Base-by-base conservation (phyloP, 1,140 invertebrate genomes). In the Phocides pigmalion region DNA sequence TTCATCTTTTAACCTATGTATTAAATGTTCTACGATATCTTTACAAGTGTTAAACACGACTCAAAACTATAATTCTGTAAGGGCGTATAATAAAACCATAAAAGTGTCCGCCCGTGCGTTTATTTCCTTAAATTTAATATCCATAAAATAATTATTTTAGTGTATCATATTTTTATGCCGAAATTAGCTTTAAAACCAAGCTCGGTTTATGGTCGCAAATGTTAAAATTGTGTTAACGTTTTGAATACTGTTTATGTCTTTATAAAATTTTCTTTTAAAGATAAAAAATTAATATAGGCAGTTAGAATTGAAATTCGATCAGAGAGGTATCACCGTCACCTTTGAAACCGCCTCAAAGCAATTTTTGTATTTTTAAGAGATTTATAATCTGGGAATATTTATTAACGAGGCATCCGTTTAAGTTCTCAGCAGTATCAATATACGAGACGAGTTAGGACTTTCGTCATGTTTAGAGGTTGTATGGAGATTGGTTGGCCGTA, bases 1-100 rank as follows among this genome's bases (percentile, higher is more conserved):
- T 62, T 51, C 20, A 59, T 25, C 37, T 51, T 67, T 58, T 67
- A 62, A 58, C 51, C 22, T 46, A 17, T 54, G 12, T 56, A 44
- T 25, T 50, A 35, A 50, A 32, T 16, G 25, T 50, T 32, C 3
- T 17, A 50, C 15, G 9, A 15, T 32, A 35, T 35, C 28, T 28
- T 20, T 32, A 28, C 14, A 50, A 15, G 12, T 32, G 16, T 15
- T 2, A 8, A 50, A 12, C n/a, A 50, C 35, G 25, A 35, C 22
- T 50, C 47, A 50, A 17, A 35, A 12, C n/a, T 25, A 50, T 15
- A 32, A 35, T 17, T 16, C 22, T 16, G 1, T 15, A 28, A 14
- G 35, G 47, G 28, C 35, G 47, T 3, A 50, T 35, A 50, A 50
- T 50, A 50, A 50, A 50, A 50, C 25, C 47, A 50, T 50, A 50